A percentile compares a stretch with the other conserved stretches of the same genome.
Conservation (phyloP, 2,888 invertebrate genomes). For the Drosophila neotestacea region DNA sequence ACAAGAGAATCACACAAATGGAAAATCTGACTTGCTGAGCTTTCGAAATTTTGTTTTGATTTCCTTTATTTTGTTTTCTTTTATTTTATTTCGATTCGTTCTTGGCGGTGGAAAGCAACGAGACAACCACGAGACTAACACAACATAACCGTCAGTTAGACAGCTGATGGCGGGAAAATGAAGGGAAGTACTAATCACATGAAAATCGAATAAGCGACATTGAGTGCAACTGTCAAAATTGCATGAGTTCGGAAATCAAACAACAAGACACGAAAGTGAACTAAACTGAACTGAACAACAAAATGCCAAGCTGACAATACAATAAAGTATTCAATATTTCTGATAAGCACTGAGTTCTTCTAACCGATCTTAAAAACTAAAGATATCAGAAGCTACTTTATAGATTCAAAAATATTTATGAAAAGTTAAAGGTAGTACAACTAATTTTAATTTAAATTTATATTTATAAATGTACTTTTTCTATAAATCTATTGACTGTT, state of each 20-base stretch:
- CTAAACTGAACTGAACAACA: neutral
- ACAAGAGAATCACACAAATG: slow-evolving; percentile 77
- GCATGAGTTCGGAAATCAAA: slow-evolving; percentile 30
- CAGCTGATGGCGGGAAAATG: slow-evolving; percentile 23
- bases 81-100: slow-evolving; percentile 23
- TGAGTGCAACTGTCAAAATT: slow-evolving; percentile 39
- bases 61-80: slow-evolving; percentile 23
- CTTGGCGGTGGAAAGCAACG: slow-evolving; percentile 16
- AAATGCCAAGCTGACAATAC: neutral
- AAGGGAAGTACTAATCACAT: slow-evolving; percentile 63
- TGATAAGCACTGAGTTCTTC: too few relatives aligned
- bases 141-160: slow-evolving; percentile 35
- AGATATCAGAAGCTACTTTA: too few relatives aligned
- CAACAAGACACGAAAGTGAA: slow-evolving; percentile 26
- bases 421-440: too few relatives aligned
- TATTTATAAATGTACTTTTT: too few relatives aligned
- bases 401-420: too few relatives aligned
- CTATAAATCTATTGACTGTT: too few relatives aligned
- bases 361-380: too few relatives aligned
- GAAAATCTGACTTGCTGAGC: slow-evolving; percentile 67
- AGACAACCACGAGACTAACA: slow-evolving; percentile 39
- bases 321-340: too few relatives aligned
- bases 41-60: slow-evolving; percentile 28
- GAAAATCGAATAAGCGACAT: slow-evolving; percentile 63
- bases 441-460: too few relatives aligned